Percentiles rank a stretch among this genome's conserved stretches.
These are phyloP conservation scores for Hyperopisus bebe DNA, from an alignment of 2,113 vertebrate genomes.

Conservation along the genomic window DNA sequence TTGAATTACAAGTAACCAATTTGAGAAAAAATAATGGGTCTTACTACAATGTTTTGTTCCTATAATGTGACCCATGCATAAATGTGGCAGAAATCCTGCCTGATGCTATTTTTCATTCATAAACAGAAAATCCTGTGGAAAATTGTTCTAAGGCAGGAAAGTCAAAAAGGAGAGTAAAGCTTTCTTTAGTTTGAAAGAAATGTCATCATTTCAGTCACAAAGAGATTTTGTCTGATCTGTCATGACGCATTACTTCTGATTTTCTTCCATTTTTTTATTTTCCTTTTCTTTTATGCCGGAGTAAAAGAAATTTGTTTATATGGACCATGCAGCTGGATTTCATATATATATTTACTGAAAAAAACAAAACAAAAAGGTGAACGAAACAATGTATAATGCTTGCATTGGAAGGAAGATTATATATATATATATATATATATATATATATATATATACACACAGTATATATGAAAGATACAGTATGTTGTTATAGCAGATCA, in stretches of 20 bases:
- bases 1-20: not conserved
- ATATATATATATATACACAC: not conserved
- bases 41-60: not conserved
- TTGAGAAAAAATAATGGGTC: not conserved
- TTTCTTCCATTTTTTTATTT: not conserved
- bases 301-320: not conserved
- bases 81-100: not conserved
- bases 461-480: too few species aligned
- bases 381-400: not conserved
- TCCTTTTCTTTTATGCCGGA: not conserved
- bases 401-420: not conserved
- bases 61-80: not conserved
- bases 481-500: not conserved
- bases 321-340: not conserved
- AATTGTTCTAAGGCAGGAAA: not conserved
- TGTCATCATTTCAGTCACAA: not conserved
- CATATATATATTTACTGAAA: not conserved
- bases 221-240: not conserved
- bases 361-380: not conserved
- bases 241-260: not conserved
- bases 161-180: not conserved
- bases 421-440: not conserved
- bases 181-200: not conserved
- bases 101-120: not conserved
- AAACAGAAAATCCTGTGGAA: not conserved